Evolutionary conservation across 1,140 invertebrate species (phyloP), one percentile per base, ranked within the genome.

Genomic region (Polypedilum pembai): DNA sequence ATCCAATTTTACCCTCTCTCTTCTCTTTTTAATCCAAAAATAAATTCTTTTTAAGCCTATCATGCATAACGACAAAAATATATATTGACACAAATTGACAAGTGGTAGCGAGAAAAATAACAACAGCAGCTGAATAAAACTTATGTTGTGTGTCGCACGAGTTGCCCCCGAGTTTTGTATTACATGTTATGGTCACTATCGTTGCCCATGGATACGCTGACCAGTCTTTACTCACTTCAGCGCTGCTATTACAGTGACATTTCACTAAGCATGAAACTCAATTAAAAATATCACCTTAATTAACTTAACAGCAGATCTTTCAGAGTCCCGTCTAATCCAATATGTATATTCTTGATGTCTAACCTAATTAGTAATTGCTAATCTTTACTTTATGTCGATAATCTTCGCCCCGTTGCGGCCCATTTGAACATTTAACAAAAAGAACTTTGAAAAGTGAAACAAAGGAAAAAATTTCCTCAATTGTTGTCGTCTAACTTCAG

Each of bases 11-110:
- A 33, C 24, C 24, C 24, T 33, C 5, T 33, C 5, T 33, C 24
- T 1, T 33, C 24, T 33, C 5, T 33, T 5, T 33, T 33, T 33
- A 33, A 5, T 33, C 24, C 1, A 33, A 33, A 33, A 33, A 5
- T 33, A 33, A 33, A 33, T n/a, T n/a, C n/a, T 33, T 33, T 33
- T 33, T 33, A 56, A 15, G n/a, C 45, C 12, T 15, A 56, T 56
- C 10, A 56, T n/a, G 45, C 45, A 56, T 56, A 33, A 33, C 24
- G 24, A n/a, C 45, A 56, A n/a, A n/a, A 56, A 56, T 56, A 15
- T 56, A 56, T 56, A 56, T 56, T 56, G 45, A 56, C 45, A 56
- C 45, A 56, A 56, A 12, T 56, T 56, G 45, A 56, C n/a, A 56
- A 56, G n/a, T 56, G 45, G 12, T 56, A 56, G 12, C n/a, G 15